These are phyloP conservation scores for Notodonta dromedarius DNA, from an alignment of 2,888 invertebrate species.

Conservation along the genomic window DNA sequence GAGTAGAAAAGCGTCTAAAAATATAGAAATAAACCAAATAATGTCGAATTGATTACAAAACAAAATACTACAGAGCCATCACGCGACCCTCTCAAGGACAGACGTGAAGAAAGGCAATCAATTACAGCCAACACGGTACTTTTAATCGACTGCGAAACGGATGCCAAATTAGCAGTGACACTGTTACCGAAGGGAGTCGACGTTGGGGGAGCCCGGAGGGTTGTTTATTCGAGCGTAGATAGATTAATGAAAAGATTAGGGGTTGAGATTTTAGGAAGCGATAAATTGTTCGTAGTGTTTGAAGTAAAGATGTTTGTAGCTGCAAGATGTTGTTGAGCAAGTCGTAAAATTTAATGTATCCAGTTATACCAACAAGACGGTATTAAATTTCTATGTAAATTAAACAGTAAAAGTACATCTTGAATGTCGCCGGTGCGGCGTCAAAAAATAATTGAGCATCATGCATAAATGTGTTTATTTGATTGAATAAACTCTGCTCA, in stretches of 20 bases:
- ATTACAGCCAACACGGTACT: conserved; percentile 41
- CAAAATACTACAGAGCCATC: conserved; percentile 3
- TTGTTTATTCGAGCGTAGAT: conserved; percentile 22
- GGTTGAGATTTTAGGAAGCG: conserved; percentile 14
- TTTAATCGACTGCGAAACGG: conserved; percentile 54
- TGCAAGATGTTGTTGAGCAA: not conserved
- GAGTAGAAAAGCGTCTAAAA: too few species aligned
- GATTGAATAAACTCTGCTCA: not conserved
- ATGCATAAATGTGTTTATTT: too few species aligned
- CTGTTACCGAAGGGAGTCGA: conserved; percentile 48
- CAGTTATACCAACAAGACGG: too few species aligned
- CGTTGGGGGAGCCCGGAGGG: conserved; percentile 16
- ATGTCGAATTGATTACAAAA: not conserved
- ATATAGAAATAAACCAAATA: too few species aligned
- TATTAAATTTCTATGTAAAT: too few species aligned
- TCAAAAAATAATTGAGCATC: too few species aligned
- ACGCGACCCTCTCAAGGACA: conserved; percentile 29
- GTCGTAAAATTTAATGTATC: not conserved
- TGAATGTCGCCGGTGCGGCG: too few species aligned
- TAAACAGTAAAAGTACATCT: too few species aligned
- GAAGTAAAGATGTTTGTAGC: not conserved
- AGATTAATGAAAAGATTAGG: conserved; percentile 36
- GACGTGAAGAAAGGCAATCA: conserved; percentile 47
- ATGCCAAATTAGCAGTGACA: conserved; percentile 52
- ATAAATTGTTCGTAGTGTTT: not conserved